phyloP scores from a whole-genome alignment of 1,140 invertebrate genomes.

The Papilio dardanus region DNA sequence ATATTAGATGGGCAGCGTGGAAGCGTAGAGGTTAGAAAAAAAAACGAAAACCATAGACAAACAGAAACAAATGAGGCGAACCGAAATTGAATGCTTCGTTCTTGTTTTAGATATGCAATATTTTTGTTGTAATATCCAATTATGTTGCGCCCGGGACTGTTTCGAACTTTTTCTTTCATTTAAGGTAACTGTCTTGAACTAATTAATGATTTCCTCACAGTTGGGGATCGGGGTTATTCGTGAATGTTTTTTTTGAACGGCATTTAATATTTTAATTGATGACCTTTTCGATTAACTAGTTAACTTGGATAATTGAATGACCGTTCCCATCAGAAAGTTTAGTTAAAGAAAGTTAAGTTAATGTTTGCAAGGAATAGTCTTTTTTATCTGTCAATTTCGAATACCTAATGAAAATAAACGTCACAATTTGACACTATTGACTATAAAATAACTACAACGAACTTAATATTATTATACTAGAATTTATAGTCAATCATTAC shows the following conservation, averaged over 20 bases:
- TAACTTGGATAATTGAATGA: slow-evolving; percentile 36
- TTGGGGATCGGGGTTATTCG: slow-evolving; percentile 54
- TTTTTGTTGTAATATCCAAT: slow-evolving; percentile 77
- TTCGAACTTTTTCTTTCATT: slow-evolving; percentile 61
- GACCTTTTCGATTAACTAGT: slow-evolving; percentile 39
- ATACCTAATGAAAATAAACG: neutral
- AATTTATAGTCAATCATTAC: slow-evolving; percentile 13
- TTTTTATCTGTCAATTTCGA: neutral
- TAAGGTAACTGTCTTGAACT: slow-evolving; percentile 63
- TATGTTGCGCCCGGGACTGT: slow-evolving; percentile 64
- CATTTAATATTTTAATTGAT: slow-evolving; percentile 42
- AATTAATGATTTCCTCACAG: slow-evolving; percentile 77
- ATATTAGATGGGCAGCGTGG: slow-evolving; percentile 51
- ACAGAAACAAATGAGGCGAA: slow-evolving; percentile 70
- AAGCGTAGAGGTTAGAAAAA: slow-evolving; percentile 46
- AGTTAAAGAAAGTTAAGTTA: no score
- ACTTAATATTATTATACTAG: slow-evolving; percentile 1
- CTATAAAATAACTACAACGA: slow-evolving; percentile 1
- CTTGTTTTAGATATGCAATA: slow-evolving; percentile 70
- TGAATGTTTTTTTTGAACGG: slow-evolving; percentile 36
- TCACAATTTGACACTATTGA: neutral
- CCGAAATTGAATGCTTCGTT: slow-evolving; percentile 66
- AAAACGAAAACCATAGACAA: slow-evolving; percentile 65
- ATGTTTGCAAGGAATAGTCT: no score
- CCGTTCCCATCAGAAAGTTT: slow-evolving; percentile 19